Base-by-base conservation (phyloP, 2,888 invertebrate genomes). In the Aethes cnicana region DNA sequence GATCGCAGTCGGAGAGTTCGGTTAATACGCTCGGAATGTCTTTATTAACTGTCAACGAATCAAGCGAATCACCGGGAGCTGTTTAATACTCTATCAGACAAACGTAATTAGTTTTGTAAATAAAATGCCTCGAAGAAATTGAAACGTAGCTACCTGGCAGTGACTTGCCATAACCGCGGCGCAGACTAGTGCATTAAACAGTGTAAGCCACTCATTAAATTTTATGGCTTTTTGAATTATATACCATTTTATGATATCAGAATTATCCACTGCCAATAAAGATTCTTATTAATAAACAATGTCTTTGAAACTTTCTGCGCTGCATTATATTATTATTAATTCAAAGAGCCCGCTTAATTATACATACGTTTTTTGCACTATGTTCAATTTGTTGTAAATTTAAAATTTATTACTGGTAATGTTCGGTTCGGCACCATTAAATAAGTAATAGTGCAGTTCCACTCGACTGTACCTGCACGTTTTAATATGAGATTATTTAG, bases 71-170 rank as follows among this genome's bases (percentile, higher is more conserved):
- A 69, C 71, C 79, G 76, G 81, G 78, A 82, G 86, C 83, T 79
- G 79, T 80, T 81, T 82, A 84, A 82, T 83, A 86, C 75, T 68
- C 83, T 74, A 87, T 87, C 88, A 85, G 83, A 84, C 84, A 87
- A 83, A 87, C 82, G 84, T 89, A 87, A 89, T 89, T 89, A 89
- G 84, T 89, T 89, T 89, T 88, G 84, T 89, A 87, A 86, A 89
- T 89, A 87, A 87, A 88, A 87, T 88, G 81, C 85, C 83, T 81
- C 75, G 65, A 74, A 82, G 84, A 85, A 86, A 89, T 88, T 89
- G 88, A 89, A 89, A 86, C 87, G 86, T 84, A 77, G 84, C 84
- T 87, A 86, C 88, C 83, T 85, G 82, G 75, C 58, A 72, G 81
- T 86, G 89, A 87, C 86, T 87, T 84, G 88, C 84, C 74, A 74